Base-by-base conservation (phyloP, 2,888 invertebrate species). In the Melieria crassipennis region DNA sequence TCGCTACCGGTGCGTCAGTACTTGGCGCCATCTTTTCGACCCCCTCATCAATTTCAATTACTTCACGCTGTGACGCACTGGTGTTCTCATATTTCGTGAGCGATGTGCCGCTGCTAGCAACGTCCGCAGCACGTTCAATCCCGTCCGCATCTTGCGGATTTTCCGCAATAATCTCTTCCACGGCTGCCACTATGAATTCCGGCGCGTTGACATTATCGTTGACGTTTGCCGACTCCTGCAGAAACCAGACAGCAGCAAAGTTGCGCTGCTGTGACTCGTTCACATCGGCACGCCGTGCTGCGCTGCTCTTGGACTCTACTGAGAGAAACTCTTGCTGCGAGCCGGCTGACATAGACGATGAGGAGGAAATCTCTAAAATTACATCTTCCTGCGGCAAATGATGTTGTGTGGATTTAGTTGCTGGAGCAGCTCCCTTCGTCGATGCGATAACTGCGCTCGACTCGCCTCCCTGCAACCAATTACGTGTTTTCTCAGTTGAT, bases 401-500 rank as follows among this genome's bases (percentile, higher is more conserved):
- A 30, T 30, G 30, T 30, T 30, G 52, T 13, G 50, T 50, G 50
- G 50, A 10, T 50, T 50, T 50, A 30, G 30, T 30, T 16, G 16
- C 11, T 43, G 13, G 13, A 56, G 30, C 3, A 9, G 7, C 7
- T 43, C 10, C 10, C 3, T n/a, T 65, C 13, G 67, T 65, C 5
- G 55, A 58, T 47, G 58, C 65, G 52, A 56, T 67, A 57, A 63
- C 69, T 64, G 63, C 64, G 47, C 65, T 71, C 5, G 69, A 6
- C 10, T 4, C 47, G 48, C 7, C 30, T 4, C 30, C 48, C 57
- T 10, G 42, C 11, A 47, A n/a, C 78, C 78, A 78, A 68, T 77
- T 78, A 64, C 58, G 74, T 5, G 78, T 77, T 57, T 73, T 77
- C 67, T 75, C 75, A 4, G 75, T 74, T 46, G 76, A 11, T 13